Conservation (phyloP, 2,797 vertebrate species). For the Microtus obscurus region DNA sequence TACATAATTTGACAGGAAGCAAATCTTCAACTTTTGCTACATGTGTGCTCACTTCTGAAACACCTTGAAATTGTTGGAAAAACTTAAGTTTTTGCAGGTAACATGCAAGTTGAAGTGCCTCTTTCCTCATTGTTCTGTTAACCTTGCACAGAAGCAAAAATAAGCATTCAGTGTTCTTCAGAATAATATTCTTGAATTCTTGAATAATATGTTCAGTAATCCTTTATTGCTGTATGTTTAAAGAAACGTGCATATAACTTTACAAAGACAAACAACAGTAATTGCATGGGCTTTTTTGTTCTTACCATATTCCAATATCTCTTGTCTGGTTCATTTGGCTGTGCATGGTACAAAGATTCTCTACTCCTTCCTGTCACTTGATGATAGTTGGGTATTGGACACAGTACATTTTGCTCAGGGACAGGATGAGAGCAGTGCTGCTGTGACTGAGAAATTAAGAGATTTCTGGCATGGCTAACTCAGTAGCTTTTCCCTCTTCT, state of each 20-base stretch:
- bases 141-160: neutral
- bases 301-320: neutral
- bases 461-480: neutral
- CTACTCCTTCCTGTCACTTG: neutral
- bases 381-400: neutral
- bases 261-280: conserved; percentile 7
- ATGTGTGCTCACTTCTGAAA: conserved; percentile 1
- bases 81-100: conserved; percentile 49
- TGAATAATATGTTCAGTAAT: conserved; percentile 8
- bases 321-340: neutral
- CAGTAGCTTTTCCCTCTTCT: neutral
- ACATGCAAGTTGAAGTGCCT: conserved; percentile 50
- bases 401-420: neutral
- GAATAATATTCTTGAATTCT: neutral
- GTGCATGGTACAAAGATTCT: neutral
- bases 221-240: neutral
- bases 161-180: conserved; percentile 36
- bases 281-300: neutral
- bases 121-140: conserved; percentile 23
- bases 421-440: neutral
- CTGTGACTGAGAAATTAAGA: neutral
- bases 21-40: too few species aligned
- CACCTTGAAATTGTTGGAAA: conserved; percentile 56
- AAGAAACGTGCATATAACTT: conserved; percentile 14
- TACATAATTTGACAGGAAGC: too few species aligned